Conservation (phyloP, 2,888 invertebrate genomes). For the Thalpophila matura region DNA sequence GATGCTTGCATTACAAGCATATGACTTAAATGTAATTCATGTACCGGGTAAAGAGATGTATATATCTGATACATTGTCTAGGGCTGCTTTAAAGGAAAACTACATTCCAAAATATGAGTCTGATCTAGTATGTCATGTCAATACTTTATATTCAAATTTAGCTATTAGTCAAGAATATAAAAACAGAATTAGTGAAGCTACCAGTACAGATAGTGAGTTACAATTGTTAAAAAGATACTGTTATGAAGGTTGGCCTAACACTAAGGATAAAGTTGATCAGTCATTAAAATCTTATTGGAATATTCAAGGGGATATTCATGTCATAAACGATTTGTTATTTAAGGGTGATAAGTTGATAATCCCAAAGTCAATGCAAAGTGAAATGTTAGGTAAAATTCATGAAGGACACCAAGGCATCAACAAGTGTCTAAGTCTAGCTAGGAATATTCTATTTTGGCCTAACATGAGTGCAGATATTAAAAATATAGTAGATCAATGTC, state of each 20-base stretch:
- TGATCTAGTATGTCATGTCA: background rate
- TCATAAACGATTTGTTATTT: background rate
- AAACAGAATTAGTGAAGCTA: background rate
- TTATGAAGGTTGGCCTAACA: background rate
- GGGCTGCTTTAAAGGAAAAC: background rate
- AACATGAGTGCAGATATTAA: background rate
- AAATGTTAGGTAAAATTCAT: background rate
- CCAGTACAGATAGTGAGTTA: too few relatives aligned
- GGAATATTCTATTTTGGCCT: background rate
- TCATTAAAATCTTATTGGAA: background rate
- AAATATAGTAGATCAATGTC: background rate
- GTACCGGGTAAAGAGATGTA: too few relatives aligned
- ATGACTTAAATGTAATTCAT: slow-evolving; percentile 5
- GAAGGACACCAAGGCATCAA: background rate
- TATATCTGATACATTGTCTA: background rate
- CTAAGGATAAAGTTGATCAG: background rate
- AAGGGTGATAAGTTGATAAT: background rate
- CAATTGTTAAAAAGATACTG: background rate
- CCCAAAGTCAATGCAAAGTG: background rate
- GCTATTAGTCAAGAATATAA: background rate
- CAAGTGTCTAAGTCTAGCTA: background rate
- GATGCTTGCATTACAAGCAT: background rate
- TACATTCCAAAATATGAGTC: background rate
- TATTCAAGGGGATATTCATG: background rate
- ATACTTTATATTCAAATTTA: slow-evolving; percentile 3